Evolutionary conservation across 2,888 invertebrate species (phyloP).

Genomic region (Crematogaster levior): DNA sequence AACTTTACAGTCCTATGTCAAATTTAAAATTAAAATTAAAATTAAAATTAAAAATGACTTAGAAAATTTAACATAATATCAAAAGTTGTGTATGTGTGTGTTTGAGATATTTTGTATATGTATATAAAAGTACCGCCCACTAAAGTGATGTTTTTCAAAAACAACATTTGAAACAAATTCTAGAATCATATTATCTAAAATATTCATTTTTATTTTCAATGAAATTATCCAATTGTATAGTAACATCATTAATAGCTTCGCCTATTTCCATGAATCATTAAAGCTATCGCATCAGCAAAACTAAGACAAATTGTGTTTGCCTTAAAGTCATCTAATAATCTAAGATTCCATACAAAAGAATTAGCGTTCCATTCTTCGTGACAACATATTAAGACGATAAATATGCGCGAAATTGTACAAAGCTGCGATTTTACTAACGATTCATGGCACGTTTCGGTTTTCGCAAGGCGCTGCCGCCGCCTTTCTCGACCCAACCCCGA

Average conservation of each 20-base stretch:
- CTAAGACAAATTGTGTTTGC: neutral
- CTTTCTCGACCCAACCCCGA: conserved; percentile 9
- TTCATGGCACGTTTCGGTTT: conserved; percentile 46
- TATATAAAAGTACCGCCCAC: neutral
- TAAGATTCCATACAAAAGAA: conserved; percentile 5
- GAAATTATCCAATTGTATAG: neutral
- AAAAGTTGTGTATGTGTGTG: neutral
- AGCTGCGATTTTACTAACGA: conserved; percentile 32
- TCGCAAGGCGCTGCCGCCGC: conserved; percentile 31
- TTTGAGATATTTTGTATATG: no score
- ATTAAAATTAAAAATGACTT: no score
- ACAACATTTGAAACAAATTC: neutral
- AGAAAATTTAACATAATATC: neutral
- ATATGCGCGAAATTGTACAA: conserved; percentile 1
- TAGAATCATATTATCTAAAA: neutral
- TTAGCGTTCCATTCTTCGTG: neutral
- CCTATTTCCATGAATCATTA: neutral
- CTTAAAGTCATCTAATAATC: neutral
- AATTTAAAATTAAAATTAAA: neutral
- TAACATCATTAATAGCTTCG: neutral
- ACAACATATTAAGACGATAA: neutral
- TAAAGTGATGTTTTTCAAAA: neutral
- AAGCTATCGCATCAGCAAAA: neutral
- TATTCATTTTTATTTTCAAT: neutral
- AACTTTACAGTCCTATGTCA: neutral